Evolutionary conservation across 2,797 vertebrate genomes (phyloP).

Genomic region (Botia kubotai): DNA sequence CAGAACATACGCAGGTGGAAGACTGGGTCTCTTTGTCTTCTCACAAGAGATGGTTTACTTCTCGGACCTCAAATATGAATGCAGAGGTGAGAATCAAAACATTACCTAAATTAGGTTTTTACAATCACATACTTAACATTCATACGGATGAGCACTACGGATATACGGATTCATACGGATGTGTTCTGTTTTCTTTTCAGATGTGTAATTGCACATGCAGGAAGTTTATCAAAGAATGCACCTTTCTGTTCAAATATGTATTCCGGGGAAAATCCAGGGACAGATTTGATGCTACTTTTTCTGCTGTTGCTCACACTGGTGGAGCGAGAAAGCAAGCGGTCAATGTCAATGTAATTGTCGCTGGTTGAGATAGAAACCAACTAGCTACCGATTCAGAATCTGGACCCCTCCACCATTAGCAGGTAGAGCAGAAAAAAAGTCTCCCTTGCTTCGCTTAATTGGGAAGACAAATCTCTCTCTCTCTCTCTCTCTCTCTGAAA

Average conservation of each 20-base stretch:
- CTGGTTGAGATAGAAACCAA: constrained; percentile 73
- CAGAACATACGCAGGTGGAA: constrained; percentile 95
- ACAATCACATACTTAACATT: not conserved
- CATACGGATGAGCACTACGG: constrained; percentile 5
- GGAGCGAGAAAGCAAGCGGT: constrained; percentile 77
- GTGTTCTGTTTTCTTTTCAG: constrained; percentile 72
- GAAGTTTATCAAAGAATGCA: constrained; percentile 86
- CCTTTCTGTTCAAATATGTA: constrained; percentile 84
- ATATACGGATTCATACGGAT: not conserved
- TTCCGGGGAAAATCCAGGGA: constrained; percentile 82
- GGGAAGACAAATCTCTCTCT: constrained; percentile 68
- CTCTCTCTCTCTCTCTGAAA: constrained; percentile 71
- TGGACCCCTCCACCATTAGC: constrained; percentile 75
- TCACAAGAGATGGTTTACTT: constrained; percentile 99
- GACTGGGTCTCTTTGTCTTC: constrained; percentile 96
- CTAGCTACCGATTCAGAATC: constrained; percentile 78
- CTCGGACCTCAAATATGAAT: constrained; percentile 98
- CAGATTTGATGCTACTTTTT: constrained; percentile 79
- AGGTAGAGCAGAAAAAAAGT: constrained; percentile 76
- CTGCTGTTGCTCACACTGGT: constrained; percentile 80
- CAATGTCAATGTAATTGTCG: constrained; percentile 83
- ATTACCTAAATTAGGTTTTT: not conserved
- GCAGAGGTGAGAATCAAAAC: constrained; percentile 86
- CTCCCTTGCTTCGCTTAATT: constrained; percentile 72
- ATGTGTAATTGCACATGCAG: constrained; percentile 83